Evolutionary conservation across 2,113 vertebrate genomes (phyloP).

Genomic region (Oncorhynchus gorbuscha): DNA sequence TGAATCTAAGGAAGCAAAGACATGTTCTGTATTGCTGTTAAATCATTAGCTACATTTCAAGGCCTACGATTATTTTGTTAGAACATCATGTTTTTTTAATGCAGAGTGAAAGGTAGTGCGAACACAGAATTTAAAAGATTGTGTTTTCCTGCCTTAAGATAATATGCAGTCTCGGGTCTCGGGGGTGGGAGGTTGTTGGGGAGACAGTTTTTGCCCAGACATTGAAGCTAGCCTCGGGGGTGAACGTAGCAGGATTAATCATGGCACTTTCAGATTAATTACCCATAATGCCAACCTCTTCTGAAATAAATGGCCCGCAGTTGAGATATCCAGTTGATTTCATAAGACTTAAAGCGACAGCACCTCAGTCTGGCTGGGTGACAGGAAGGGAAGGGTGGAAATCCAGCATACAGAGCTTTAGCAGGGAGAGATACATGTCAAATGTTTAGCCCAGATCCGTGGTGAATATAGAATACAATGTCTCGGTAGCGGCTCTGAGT

Average conservation of each 20-base stretch:
- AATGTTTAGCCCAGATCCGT: not conserved
- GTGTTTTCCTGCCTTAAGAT: slow-evolving; percentile 50
- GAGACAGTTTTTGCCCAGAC: slow-evolving; percentile 63
- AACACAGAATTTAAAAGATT: not conserved
- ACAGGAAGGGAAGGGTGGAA: slow-evolving; percentile 7
- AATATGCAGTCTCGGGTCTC: slow-evolving; percentile 61
- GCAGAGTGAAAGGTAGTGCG: slow-evolving; percentile 4
- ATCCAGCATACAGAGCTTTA: not conserved
- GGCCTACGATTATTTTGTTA: not conserved
- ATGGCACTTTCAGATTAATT: slow-evolving; percentile 82
- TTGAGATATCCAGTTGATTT: slow-evolving; percentile 77
- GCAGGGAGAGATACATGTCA: not conserved
- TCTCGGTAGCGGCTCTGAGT: not conserved
- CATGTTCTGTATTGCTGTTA: too few relatives aligned
- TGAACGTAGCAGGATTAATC: slow-evolving; percentile 76
- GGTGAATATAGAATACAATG: not conserved
- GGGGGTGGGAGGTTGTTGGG: slow-evolving; percentile 45
- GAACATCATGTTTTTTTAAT: not conserved
- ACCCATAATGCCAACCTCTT: slow-evolving; percentile 77
- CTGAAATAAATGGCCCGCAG: slow-evolving; percentile 76
- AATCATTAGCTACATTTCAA: not conserved
- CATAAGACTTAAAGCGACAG: slow-evolving; percentile 75
- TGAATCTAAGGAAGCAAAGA: not conserved
- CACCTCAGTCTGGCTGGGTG: slow-evolving; percentile 59
- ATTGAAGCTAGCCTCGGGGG: slow-evolving; percentile 64